Base-by-base conservation (phyloP, 2,797 vertebrate genomes). In the Hypotaenidia philippensis region DNA sequence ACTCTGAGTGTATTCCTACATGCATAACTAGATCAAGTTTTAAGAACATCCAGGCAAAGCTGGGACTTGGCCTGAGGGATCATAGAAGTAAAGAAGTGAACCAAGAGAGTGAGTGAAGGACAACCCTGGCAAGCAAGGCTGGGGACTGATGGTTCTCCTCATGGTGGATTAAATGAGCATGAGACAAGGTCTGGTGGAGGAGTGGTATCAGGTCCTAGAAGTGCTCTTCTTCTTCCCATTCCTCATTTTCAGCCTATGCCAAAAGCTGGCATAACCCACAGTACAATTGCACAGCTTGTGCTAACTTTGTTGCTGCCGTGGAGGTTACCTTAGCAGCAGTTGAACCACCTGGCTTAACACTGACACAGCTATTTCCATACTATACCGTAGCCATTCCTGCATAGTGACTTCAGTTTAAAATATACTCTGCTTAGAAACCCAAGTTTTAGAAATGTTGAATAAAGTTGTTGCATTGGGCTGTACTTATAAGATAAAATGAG, bases 111-210 rank as follows among this genome's bases (percentile, higher is more conserved):
- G 44, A 69, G 44, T 32, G 47, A 40, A 76, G 15, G 9, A 14
- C 14, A 86, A 12, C 4, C 3, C 32, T 57, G 16, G 3, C 1
- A 4, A 84, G 5, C 13, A 78, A 34, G 29, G 5, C n/a, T 68
- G n/a, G 5, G 31, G 22, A 27, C 19, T 83, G n/a, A 41, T 93
- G 14, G 5, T 59, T 12, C 7, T 66, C 10, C 22, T 17, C 3
- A 5, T 32, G 11, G 22, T 21, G 11, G 9, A 63, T 68, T 71
- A 44, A 66, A 49, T 60, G 13, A 0, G 0, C n/a, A 6, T 20
- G 19, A 22, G 38, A 4, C 13, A 41, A 20, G 19, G 52, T 5
- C 27, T 83, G 13, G 20, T 47, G 27, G 25, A 83, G 15, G 7
- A 23, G 10, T 83, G 21, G 23, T 56, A 53, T 77, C 15, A n/a